A percentile compares a stretch with the other conserved stretches of the same genome.
Evolutionary conservation across 1,140 invertebrate genomes (phyloP).

Genomic region (Ectropis grisescens): DNA sequence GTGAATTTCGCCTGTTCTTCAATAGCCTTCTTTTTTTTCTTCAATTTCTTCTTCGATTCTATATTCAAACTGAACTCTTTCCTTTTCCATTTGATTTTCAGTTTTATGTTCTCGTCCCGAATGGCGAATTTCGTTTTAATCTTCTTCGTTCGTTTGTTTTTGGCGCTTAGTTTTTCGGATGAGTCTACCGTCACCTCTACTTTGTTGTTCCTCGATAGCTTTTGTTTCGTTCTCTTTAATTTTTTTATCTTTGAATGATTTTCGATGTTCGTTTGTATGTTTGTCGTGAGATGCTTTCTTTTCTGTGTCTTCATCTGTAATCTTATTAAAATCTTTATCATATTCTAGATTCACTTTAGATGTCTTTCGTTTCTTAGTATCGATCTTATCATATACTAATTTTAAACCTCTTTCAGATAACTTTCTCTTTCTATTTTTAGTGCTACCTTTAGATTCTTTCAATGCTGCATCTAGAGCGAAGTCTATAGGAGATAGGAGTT

Average conservation of each 20-base stretch:
- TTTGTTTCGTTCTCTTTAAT: constrained; percentile 1
- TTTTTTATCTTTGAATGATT: constrained; percentile 3
- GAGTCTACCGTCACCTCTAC: no score
- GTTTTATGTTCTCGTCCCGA: constrained; percentile 17
- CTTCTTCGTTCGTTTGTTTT: constrained; percentile 10
- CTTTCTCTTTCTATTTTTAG: neutral
- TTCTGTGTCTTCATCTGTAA: constrained; percentile 1
- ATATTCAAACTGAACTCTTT: constrained; percentile 27
- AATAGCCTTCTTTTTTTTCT: no score
- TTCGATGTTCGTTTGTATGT: no score
- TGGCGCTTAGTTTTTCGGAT: neutral
- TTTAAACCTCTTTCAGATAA: no score
- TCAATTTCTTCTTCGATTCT: constrained; percentile 10
- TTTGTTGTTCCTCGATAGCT: no score
- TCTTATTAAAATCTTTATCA: no score
- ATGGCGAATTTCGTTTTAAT: constrained; percentile 23
- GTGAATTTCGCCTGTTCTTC: constrained; percentile 18
- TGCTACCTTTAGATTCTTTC: constrained; percentile 6
- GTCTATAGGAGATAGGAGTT: constrained; percentile 12
- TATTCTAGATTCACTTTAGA: no score
- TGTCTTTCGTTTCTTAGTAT: no score
- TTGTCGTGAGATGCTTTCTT: constrained; percentile 6
- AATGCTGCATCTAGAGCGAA: constrained; percentile 10
- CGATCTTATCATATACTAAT: no score
- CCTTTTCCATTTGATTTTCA: constrained; percentile 30